phyloP scores from a whole-genome alignment of 35 echinoderm and acorn worm genomes.

The Holothuria glaberrima region DNA sequence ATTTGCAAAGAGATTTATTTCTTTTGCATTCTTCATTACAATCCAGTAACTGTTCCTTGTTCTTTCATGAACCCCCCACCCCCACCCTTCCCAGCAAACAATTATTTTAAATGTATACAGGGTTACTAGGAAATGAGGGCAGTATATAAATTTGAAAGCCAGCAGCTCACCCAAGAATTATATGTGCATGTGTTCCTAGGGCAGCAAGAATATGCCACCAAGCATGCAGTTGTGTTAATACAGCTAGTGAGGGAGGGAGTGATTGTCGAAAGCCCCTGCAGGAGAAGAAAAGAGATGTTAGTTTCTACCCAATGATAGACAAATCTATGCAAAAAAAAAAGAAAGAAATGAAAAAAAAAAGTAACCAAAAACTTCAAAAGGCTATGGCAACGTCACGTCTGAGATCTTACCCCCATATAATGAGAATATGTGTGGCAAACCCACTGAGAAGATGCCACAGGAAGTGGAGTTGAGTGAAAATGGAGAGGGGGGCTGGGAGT shows the following conservation, averaged over 20 bases:
- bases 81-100: no score
- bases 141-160: background rate
- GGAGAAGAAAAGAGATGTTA: background rate
- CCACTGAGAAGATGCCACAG: constrained; percentile 69
- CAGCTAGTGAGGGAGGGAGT: constrained; percentile 30
- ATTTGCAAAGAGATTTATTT: no score
- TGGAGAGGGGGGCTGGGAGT: constrained; percentile 35
- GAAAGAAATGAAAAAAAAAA: background rate
- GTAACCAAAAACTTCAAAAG: background rate
- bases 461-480: constrained; percentile 54
- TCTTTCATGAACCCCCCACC: background rate
- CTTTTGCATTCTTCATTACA: no score
- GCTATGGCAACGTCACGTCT: background rate
- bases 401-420: constrained; percentile 55
- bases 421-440: constrained; percentile 57
- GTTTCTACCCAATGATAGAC: background rate
- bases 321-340: background rate
- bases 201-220: constrained; percentile 70
- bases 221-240: constrained; percentile 60
- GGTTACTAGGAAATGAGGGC: background rate
- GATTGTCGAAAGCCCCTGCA: constrained; percentile 18
- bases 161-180: constrained; percentile 43
- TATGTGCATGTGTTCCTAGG: constrained; percentile 56
- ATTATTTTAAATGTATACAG: no score
- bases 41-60: no score